Base-by-base conservation (phyloP, 2,888 invertebrate species). In the Griposia aprilina region DNA sequence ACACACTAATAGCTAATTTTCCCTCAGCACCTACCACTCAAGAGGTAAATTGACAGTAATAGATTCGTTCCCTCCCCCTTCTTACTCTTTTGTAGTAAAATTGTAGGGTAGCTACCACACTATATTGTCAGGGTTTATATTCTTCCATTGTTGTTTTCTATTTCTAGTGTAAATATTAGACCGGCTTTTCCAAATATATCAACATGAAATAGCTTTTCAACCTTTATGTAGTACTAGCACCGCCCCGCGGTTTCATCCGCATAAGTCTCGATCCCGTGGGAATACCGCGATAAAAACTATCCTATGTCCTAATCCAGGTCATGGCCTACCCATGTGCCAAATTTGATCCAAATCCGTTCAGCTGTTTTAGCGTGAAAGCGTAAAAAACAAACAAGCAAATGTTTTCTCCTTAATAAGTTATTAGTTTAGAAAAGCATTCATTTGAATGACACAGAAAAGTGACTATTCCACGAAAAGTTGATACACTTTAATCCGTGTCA, bases 41-140 rank as follows among this genome's bases (percentile, higher is more conserved):
- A 89, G 89, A 90, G 91, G 89, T 87, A 90, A 92, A 93, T 94
- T 93, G 93, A 93, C 93, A 92, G 91, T 93, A 94, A 95, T 93
- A 93, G 94, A 93, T 94, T 94, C 91, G 92, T 93, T 92, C 87
- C 90, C 87, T 90, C 86, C 85, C 87, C 81, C 82, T 88, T 83
- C 87, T 88, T 90, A 88, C 83, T 84, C 84, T 87, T 90, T 87
- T 84, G 83, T 76, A 74, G 72, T 66, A 84, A 75, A 76, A 76
- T 76, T 84, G 67, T 67, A n/a, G 66, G 52, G 60, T 63, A 52
- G 59, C 4, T n/a, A 41, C 41, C 50, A 65, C 70, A 68, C 26
- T 78, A 70, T 74, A 60, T 76, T 67, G n/a, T 72, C 63, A 36
- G 48, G 26, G 71, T 84, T 89, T 87, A 82, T 86, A 68, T 84